Evolutionary conservation across 1,140 invertebrate species (phyloP), one percentile per base, ranked within the genome.

Genomic region (Panonychus citri): DNA sequence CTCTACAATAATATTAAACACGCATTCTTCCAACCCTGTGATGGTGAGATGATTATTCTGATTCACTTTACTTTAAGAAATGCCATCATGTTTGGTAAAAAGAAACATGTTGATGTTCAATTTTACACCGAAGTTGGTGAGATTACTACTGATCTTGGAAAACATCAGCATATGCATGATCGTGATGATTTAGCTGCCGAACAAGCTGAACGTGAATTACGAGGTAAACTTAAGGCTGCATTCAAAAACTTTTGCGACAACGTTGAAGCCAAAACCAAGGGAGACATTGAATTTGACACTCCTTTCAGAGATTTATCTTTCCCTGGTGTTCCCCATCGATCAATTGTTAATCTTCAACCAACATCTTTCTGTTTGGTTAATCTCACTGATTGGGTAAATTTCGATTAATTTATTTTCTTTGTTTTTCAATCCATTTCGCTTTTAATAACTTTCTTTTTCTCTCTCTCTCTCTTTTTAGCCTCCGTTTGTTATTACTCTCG

Each of bases 91-190:
- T 96, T 95, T 77, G 91, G 91, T 59, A 99, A 98, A 71, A 97
- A 97, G 73, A 98, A 98, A 67, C 93, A 98, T 66, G 77, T 88
- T 7, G 94, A 99, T 72, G 91, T 98, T 3, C 93, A 99, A 67
- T 98, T 99, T 73, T 99, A 96, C 69, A 98, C 94, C 0, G 95
- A 99, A 74, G 95, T 99, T 53, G 95, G 95, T 64, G 95, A 99
- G 74, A 95, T 98, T 43, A 97, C 91, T 0, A 98, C 95, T 2
- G 95, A 99, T 78, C 73, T 99, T 57, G 94, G 93, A 42, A 98
- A 98, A 71, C 91, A 97, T 72, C 91, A 97, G 67, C 90, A 97
- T 68, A 96, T 97, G 91, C 91, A 98, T 66, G 95, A 99, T 70
- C 75, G 93, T 48, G 95, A 99, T 71, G 95, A 99, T 77, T 74